Base-by-base conservation (phyloP, 2,888 invertebrate genomes). In the Lagria hirta region DNA sequence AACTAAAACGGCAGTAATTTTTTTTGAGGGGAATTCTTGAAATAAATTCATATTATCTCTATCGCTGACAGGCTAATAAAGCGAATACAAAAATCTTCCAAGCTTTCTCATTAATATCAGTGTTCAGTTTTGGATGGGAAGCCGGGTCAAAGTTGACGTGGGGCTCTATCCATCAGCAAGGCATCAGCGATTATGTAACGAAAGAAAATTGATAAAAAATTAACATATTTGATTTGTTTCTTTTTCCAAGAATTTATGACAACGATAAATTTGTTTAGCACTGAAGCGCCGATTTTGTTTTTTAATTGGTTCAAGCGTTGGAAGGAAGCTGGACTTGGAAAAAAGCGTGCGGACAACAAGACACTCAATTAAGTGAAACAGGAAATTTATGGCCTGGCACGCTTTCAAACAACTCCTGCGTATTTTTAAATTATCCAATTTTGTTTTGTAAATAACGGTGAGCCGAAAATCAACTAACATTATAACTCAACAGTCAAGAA, bases 21-120 rank as follows among this genome's bases (percentile, higher is more conserved):
- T 28, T 36, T 16, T n/a, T n/a, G n/a, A n/a, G 30, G 30, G 5
- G 17, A 27, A 34, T 29, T 28, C n/a, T 30, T 13, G n/a, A 41
- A 40, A 52, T 50, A 43, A 47, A 47, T 48, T 44, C 37, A 20
- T 27, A 49, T 53, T 53, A 53, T 53, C 51, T 44, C 30, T 15
- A 21, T 21, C 38, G 50, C 38, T 53, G 52, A 53, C 52, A 51
- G 40, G 28, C 28, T 49, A 44, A 53, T 48, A 53, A 48, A 50
- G 46, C 48, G 48, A 35, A 23, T 43, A 51, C 50, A 53, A 53
- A 53, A 53, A 51, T 49, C 53, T 44, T 35, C 29, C 42, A 40
- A 32, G 32, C 36, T 29, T 27, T 27, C 38, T 35, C 48, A 53
- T 54, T 54, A 43, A 48, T 48, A 47, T 32, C 36, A 28, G 41